Evolutionary conservation across 2,888 invertebrate species (phyloP), one percentile per base, ranked within the genome.

Genomic region (Sceliomorpha sp.): DNA sequence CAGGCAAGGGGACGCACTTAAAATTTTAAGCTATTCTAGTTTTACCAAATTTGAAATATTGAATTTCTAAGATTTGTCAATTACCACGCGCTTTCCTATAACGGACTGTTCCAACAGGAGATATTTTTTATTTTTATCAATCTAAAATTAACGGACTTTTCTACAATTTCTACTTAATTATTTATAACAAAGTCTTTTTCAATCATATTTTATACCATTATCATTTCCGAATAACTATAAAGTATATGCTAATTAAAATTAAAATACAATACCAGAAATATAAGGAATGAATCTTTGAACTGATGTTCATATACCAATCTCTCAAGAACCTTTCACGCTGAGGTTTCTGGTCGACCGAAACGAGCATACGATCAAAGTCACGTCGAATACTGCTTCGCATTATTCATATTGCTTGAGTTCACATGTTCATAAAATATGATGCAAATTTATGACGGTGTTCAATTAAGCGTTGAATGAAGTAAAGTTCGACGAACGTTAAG

Each of bases 401-500:
- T 55, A 48, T 34, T 63, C 63, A 42, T 34, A 55, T 31, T 12
- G 12, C 37, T 37, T 20, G 14, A 31, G 47, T 32, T 58, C 56
- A 39, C 47, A 58, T 45, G 24, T 20, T 4, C 47, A 39, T 58
- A 58, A 47, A 31, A 58, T 48, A 39, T 44, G 20, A 10, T 24
- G 12, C 13, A 20, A 45, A 37, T 56, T 47, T 24, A 12, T 13
- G 24, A 34, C 47, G 24, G 47, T 39, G 39, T 40, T 58, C 29
- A 56, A 56, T 48, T 58, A 20, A n/a, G n/a, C n/a, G n/a, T n/a
- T 45, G 37, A 39, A 56, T 39, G 45, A 12, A 47, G 37, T 45
- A 24, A 2, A 10, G 5, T 26, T 20, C 12, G 13, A 31, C 15
- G 56, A 37, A 42, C 0, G 24, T 17, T 15, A 2, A 10, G 14